Conservation (phyloP, 1,140 invertebrate species). For the Mizuhopecten yessoensis region DNA sequence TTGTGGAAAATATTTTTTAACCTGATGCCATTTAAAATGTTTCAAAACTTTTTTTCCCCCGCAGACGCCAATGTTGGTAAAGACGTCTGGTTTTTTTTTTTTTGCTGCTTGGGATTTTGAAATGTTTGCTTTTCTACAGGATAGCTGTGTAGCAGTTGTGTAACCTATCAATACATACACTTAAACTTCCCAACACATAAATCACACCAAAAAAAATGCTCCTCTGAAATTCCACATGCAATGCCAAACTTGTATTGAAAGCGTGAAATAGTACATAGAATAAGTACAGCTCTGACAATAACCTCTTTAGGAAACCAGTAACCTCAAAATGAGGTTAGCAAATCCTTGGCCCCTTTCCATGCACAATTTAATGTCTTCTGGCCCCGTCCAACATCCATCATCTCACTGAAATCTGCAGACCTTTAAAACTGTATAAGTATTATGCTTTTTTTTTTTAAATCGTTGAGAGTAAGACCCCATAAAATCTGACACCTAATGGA, state of each 20-base stretch:
- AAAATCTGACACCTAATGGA: neutral
- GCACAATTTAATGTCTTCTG: neutral
- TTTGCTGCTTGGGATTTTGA: neutral
- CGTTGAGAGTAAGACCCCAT: neutral
- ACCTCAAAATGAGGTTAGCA: constrained; percentile 4
- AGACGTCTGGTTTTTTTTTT: constrained; percentile 13
- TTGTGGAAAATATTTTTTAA: neutral
- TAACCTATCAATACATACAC: neutral
- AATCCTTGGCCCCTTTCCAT: constrained; percentile 3
- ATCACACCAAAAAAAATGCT: neutral
- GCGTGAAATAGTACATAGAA: neutral
- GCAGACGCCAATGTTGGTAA: neutral
- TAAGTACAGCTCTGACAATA: neutral
- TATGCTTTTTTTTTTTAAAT: neutral
- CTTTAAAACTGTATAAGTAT: neutral
- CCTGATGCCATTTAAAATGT: neutral
- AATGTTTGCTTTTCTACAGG: constrained; percentile 5
- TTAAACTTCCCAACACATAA: neutral
- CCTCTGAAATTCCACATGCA: neutral
- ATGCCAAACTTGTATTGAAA: neutral
- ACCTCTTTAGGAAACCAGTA: constrained; percentile 26
- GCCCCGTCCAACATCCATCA: neutral
- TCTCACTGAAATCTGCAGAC: neutral
- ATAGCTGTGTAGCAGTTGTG: neutral
- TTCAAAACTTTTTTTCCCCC: neutral